A percentile compares a stretch with the other conserved stretches of the same genome.
phyloP scores from a whole-genome alignment of 2,888 invertebrate genomes.

The Pachymerium ferrugineum region DNA sequence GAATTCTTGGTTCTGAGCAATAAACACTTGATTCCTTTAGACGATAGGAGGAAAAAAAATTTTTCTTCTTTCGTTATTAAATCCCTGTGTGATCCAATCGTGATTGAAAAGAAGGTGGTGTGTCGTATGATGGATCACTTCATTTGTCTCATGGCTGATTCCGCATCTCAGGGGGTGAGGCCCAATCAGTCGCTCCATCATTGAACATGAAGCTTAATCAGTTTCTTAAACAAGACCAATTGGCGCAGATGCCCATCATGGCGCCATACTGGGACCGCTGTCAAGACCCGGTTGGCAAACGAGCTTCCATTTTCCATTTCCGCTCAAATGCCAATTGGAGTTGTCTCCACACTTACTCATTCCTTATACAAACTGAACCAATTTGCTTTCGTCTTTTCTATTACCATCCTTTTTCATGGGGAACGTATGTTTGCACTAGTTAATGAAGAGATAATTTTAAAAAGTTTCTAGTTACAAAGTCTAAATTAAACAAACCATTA shows the following conservation, averaged over 20 bases:
- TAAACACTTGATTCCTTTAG: constrained; percentile 3
- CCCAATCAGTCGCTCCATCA: constrained; percentile 7
- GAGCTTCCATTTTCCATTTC: background rate
- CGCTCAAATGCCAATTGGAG: background rate
- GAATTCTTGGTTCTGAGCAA: background rate
- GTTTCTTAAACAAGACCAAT: constrained; percentile 19
- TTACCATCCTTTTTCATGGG: background rate
- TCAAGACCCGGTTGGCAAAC: background rate
- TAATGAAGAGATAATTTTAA: no score
- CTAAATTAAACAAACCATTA: no score
- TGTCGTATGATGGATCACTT: constrained; percentile 19
- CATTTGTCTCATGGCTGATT: constrained; percentile 27
- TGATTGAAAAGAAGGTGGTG: constrained; percentile 20
- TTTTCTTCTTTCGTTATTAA: background rate
- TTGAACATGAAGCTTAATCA: constrained; percentile 19
- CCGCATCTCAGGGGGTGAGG: constrained; percentile 7
- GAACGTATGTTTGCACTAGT: no score
- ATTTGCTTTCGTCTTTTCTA: background rate
- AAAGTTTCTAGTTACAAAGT: no score
- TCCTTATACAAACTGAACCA: background rate
- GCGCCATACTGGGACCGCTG: background rate
- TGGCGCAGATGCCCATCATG: background rate
- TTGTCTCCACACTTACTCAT: background rate
- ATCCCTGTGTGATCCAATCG: constrained; percentile 11
- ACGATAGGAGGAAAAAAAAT: background rate